Conservation (phyloP, 2,888 invertebrate species). For the Agriopis marginaria region DNA sequence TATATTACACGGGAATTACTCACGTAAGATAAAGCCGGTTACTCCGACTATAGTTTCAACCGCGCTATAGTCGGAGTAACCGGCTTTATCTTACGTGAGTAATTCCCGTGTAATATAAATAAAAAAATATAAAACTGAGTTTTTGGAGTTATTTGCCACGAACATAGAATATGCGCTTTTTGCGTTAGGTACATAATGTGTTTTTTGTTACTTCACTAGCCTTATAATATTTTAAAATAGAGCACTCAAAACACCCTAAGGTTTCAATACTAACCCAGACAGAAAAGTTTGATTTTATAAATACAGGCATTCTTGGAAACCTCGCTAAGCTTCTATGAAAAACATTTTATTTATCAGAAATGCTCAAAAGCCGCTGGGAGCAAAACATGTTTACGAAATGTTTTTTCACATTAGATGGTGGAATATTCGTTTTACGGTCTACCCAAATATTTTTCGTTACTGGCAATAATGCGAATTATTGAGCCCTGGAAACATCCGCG, state of each 20-base stretch:
- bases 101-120: too few relatives aligned
- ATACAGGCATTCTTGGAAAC: neutral
- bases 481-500: slow-evolving; percentile 25
- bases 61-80: too few relatives aligned
- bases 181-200: too few relatives aligned
- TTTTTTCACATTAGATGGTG: slow-evolving; percentile 32
- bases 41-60: too few relatives aligned
- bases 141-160: too few relatives aligned
- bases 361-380: slow-evolving; percentile 22
- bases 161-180: too few relatives aligned
- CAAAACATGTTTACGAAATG: slow-evolving; percentile 32
- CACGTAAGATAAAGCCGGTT: too few relatives aligned
- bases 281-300: neutral
- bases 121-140: too few relatives aligned
- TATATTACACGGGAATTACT: too few relatives aligned
- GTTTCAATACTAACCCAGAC: neutral
- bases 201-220: too few relatives aligned
- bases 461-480: slow-evolving; percentile 31
- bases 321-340: slow-evolving; percentile 14
- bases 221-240: too few relatives aligned
- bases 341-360: slow-evolving; percentile 25
- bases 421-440: slow-evolving; percentile 30
- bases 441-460: slow-evolving; percentile 28
- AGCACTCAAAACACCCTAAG: neutral
- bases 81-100: too few relatives aligned